Evolutionary conservation across 1,140 invertebrate species (phyloP), one percentile per base, ranked within the genome.

Genomic region (Stenopsyche tienmushanensis): DNA sequence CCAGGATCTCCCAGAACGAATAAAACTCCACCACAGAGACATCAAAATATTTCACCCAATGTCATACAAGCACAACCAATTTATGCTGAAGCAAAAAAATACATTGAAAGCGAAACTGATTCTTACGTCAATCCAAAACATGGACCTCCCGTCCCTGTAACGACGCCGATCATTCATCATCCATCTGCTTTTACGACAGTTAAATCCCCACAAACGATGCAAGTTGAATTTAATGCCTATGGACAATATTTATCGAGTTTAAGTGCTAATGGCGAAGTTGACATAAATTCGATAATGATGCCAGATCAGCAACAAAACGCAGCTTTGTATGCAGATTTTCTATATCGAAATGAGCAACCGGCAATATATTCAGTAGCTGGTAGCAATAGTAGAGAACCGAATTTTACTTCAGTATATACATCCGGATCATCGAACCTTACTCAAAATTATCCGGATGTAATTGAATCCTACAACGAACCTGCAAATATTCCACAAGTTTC

Each of bases 301-400:
- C 58, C 41, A 3, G 63, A 69, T 13, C 58, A 62, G 13, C 62
- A 69, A 49, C 52, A 57, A 57, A 63, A 42, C 58, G 45, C 67
- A 10, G 55, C 57, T 1, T 44, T 62, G 3, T 69, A 65, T 58
- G 73, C 73, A 62, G 85, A 87, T 71, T 85, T 80, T 71, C 76
- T 83, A 68, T 86, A 83, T 72, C 77, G 81, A 39, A 83, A 80
- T 69, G 85, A 88, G 71, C 85, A 86, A 69, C 84, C 86, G 17
- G 86, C 85, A 41, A 89, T 90, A 71, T 90, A 90, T 74, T 90
- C 88, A 0, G 85, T 90, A 13, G 88, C 88, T 41, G 88, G 87
- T 63, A 85, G 79, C 66, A 88, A 88, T 76, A 34, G 29, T 34
- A 80, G 85, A 49, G 82, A 85, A 73, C 84, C 87, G 71, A 83